Evolutionary conservation across 2,113 vertebrate genomes (phyloP).

Genomic region (Ptychochromis oligacanthus): DNA sequence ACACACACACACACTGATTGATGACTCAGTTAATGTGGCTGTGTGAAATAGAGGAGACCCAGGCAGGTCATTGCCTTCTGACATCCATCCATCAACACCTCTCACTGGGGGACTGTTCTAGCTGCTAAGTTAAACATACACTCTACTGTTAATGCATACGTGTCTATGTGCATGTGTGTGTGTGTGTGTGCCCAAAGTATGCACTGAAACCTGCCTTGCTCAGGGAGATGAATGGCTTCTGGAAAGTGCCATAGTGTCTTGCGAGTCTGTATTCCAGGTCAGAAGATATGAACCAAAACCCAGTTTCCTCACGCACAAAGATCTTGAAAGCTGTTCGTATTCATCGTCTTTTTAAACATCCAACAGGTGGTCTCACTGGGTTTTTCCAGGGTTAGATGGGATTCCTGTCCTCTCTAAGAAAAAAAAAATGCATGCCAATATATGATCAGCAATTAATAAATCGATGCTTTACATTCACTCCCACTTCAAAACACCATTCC

Average conservation of each 20-base stretch:
- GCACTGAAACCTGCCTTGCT: slow-evolving; percentile 25
- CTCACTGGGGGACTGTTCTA: slow-evolving; percentile 46
- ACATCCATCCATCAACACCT: slow-evolving; percentile 66
- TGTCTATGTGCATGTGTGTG: not conserved
- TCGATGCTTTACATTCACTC: not conserved
- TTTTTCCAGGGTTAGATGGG: not conserved
- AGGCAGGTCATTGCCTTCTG: slow-evolving; percentile 57
- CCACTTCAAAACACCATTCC: not conserved
- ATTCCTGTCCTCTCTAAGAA: not conserved
- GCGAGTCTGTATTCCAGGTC: slow-evolving; percentile 20
- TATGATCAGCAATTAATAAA: not conserved
- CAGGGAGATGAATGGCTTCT: slow-evolving; percentile 52
- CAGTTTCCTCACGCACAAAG: not conserved
- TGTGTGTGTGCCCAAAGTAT: slow-evolving; percentile 12
- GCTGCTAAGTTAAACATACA: slow-evolving; percentile 63
- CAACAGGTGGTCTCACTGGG: not conserved
- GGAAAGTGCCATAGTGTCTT: slow-evolving; percentile 54
- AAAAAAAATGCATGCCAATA: not conserved
- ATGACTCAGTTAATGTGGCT: slow-evolving; percentile 59
- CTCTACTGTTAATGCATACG: slow-evolving; percentile 36
- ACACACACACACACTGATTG: slow-evolving; percentile 47
- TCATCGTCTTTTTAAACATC: not conserved
- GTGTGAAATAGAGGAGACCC: slow-evolving; percentile 57
- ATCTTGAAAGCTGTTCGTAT: not conserved
- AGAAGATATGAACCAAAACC: slow-evolving; percentile 16